Percentiles rank a stretch among this genome's conserved stretches.
phyloP scores from a whole-genome alignment of 64 coral and sea anemone genomes.

The Porites lutea region DNA sequence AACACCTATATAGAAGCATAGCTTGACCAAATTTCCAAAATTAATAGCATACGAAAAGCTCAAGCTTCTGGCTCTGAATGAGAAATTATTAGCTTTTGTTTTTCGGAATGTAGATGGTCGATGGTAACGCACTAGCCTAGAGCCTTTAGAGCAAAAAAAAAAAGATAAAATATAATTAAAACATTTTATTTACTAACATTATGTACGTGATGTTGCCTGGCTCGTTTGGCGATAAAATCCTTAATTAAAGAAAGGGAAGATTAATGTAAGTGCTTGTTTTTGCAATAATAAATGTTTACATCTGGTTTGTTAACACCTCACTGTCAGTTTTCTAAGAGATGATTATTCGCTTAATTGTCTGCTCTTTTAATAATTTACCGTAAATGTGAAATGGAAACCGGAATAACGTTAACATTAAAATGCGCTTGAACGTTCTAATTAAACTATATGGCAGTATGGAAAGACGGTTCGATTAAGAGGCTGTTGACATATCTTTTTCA shows the following conservation, averaged over 20 bases:
- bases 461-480: background rate
- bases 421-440: background rate
- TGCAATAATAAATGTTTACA: background rate
- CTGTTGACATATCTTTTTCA: background rate
- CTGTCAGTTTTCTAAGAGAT: background rate
- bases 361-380: background rate
- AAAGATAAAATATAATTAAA: no score
- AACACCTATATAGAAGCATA: background rate
- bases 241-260: background rate
- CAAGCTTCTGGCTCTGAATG: no score
- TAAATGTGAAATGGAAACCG: constrained; percentile 7
- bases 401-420: background rate
- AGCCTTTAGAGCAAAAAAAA: background rate
- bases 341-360: constrained; percentile 8
- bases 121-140: background rate
- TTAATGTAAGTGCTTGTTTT: background rate
- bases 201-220: background rate
- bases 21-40: no score
- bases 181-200: no score
- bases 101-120: background rate
- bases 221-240: background rate
- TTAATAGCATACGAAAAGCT: no score
- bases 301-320: constrained; percentile 19
- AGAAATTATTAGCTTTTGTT: no score
- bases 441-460: background rate